Evolutionary conservation across 1,140 invertebrate species (phyloP), one percentile per base, ranked within the genome.

Genomic region (Drosophila gunungcola): DNA sequence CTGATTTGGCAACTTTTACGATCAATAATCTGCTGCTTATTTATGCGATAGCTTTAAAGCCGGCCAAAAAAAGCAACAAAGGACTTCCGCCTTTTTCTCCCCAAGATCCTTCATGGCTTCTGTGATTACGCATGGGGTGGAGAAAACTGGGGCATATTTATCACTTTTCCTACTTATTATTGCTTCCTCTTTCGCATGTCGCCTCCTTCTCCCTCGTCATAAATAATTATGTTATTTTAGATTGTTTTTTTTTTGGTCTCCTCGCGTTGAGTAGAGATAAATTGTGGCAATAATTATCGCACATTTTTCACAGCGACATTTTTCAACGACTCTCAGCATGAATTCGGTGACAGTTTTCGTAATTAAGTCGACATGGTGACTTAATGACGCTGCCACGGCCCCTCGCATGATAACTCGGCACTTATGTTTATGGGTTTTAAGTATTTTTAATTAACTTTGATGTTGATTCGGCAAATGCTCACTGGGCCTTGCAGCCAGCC

Each of bases 191-290:
- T 42, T 61, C 67, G 49, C 61, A 65, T 64, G 78, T 72, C 77
- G 72, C 46, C 54, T 46, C 42, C 48, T 25, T 3, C 58, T n/a
- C 16, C 16, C 16, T n/a, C 49, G 65, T 73, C 84, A 86, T 80
- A 88, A 88, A 88, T 88, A 88, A 88, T 88, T 88, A 88, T 89
- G 84, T 89, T 88, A 79, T 86, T 82, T 86, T 80, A 84, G 81
- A 85, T 77, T 43, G 43, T 13, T 43, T 49, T 54, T 54, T 52
- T 54, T 49, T 25, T 62, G 38, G 39, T 5, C 48, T 32, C 32
- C 49, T 52, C 34, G 62, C 61, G 34, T 65, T 57, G 34, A 57
- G 45, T 72, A 25, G 52, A 64, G 73, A 76, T 76, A 84, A 84
- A 84, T 77, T 80, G 81, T 73, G 78, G 80, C 83, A 82, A 86